Conservation (phyloP, 2,797 vertebrate species). For the Linurgus olivaceus region DNA sequence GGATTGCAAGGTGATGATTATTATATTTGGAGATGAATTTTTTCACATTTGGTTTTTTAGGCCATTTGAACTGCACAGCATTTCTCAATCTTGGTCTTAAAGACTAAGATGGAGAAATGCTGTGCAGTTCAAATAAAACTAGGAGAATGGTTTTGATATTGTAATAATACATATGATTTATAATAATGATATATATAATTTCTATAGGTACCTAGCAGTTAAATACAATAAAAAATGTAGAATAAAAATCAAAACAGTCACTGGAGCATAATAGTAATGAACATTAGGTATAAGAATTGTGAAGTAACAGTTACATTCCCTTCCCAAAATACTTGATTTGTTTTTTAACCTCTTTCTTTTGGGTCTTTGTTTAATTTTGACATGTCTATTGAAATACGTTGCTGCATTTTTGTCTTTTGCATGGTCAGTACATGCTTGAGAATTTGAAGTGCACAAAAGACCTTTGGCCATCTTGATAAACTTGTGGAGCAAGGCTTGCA, state of each 20-base stretch:
- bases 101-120: neutral
- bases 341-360: neutral
- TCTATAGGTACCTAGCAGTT: neutral
- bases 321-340: neutral
- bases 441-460: neutral
- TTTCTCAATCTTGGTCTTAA: neutral
- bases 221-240: neutral
- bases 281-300: neutral
- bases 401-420: neutral
- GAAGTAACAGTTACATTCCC: neutral
- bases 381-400: neutral
- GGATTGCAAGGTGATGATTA: neutral
- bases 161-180: neutral
- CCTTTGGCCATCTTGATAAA: neutral
- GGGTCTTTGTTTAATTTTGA: neutral
- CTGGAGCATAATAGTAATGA: neutral
- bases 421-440: neutral
- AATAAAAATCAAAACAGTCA: neutral
- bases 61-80: too few relatives aligned
- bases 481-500: neutral
- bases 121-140: neutral
- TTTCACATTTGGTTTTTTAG: neutral
- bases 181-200: neutral
- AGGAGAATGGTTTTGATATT: neutral
- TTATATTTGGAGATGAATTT: neutral